These are phyloP conservation scores for Cygnus atratus DNA, from an alignment of 2,113 vertebrate genomes.

Conservation along the genomic window DNA sequence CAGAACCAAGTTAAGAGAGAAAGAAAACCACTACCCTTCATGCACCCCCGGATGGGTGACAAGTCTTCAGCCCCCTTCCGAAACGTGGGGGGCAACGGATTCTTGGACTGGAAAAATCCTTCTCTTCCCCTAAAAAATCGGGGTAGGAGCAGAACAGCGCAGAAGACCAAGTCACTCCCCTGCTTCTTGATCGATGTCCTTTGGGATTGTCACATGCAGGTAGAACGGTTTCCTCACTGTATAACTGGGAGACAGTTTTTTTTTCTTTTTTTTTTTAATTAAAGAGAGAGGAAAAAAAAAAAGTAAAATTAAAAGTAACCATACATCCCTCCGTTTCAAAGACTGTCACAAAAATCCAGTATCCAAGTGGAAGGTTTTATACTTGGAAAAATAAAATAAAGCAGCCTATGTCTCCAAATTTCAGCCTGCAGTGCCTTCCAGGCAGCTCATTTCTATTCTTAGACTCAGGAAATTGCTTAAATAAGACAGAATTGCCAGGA, in stretches of 20 bases:
- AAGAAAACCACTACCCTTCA: slow-evolving; percentile 22
- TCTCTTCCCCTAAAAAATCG: background rate
- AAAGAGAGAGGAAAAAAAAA: background rate
- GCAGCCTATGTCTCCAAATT: slow-evolving; percentile 65
- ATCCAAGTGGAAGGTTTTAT: slow-evolving; percentile 27
- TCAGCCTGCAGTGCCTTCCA: slow-evolving; percentile 73
- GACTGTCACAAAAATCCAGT: slow-evolving; percentile 43
- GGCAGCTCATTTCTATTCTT: slow-evolving; percentile 73
- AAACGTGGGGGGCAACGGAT: slow-evolving; percentile 3
- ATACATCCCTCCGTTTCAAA: slow-evolving; percentile 42
- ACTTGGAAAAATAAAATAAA: slow-evolving; percentile 45
- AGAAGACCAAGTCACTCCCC: slow-evolving; percentile 23
- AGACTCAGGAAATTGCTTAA: slow-evolving; percentile 80
- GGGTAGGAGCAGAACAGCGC: background rate
- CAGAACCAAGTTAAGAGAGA: background rate
- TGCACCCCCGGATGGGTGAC: slow-evolving; percentile 37
- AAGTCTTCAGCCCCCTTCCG: slow-evolving; percentile 56
- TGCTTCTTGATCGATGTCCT: slow-evolving; percentile 37
- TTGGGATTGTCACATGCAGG: slow-evolving; percentile 49
- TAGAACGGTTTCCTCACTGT: slow-evolving; percentile 20
- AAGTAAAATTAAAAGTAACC: slow-evolving; percentile 56
- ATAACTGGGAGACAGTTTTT: background rate
- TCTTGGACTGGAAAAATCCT: background rate
- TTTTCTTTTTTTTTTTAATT: background rate
- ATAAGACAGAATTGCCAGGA: slow-evolving; percentile 71